A percentile compares a stretch with the other conserved stretches of the same genome.
Conservation (phyloP, 2,888 invertebrate genomes). For the Erebia palarica region DNA sequence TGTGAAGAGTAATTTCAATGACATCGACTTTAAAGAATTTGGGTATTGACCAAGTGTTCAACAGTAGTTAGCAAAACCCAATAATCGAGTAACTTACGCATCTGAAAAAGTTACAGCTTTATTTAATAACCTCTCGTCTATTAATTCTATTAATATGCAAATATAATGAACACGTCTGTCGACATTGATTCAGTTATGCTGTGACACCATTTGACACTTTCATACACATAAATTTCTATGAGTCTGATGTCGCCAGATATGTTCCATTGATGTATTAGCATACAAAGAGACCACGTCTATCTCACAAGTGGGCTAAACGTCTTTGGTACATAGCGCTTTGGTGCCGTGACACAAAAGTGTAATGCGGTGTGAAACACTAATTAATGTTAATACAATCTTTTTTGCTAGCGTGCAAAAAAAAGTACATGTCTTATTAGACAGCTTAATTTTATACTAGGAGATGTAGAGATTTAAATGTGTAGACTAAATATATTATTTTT, state of each 20-base stretch:
- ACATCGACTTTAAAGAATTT: not conserved
- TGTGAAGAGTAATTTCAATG: no score
- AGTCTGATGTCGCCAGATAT: conserved; percentile 17
- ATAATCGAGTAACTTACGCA: not conserved
- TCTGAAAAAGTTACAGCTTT: not conserved
- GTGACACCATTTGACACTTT: conserved; percentile 23
- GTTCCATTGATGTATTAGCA: conserved; percentile 17
- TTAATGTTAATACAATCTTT: conserved; percentile 10
- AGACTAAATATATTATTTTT: not conserved
- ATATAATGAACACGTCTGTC: conserved; percentile 14
- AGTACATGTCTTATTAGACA: not conserved
- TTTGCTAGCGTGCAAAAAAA: not conserved
- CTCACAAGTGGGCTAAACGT: conserved; percentile 22
- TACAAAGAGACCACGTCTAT: conserved; percentile 15
- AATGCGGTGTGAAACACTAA: conserved; percentile 15
- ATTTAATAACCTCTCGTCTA: conserved; percentile 4
- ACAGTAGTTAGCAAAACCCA: no score
- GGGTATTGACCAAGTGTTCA: no score
- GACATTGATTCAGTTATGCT: conserved; percentile 19
- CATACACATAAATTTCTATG: conserved; percentile 4
- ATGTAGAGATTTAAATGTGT: not conserved
- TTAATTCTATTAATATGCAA: conserved; percentile 14
- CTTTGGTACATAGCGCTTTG: conserved; percentile 16
- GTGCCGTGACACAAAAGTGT: conserved; percentile 15
- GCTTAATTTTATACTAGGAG: not conserved